Conservation (phyloP, 2,888 invertebrate species). For the Pristionchus japonicus region DNA sequence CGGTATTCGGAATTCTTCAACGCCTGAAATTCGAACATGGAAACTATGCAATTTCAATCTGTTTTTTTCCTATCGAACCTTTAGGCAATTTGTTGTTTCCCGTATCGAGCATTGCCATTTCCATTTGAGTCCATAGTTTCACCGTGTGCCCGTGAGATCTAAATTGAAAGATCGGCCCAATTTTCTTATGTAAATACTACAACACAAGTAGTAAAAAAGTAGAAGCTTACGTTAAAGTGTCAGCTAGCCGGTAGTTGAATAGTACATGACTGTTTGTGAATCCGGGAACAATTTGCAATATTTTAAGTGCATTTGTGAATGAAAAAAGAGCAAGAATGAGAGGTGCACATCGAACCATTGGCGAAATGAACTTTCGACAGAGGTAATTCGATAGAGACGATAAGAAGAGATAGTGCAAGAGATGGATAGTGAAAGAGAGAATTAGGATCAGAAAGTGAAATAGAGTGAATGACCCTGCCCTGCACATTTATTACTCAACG, state of each 20-base stretch:
- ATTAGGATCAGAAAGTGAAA: not conserved
- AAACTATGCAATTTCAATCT: not conserved
- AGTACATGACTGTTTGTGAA: constrained; percentile 74
- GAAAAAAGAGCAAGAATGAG: not conserved
- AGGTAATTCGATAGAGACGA: not conserved
- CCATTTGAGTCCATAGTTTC: constrained; percentile 72
- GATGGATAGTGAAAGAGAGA: not conserved
- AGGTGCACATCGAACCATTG: not conserved
- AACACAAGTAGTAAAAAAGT: not conserved
- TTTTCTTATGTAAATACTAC: not conserved
- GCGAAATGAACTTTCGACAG: not conserved
- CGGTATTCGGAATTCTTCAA: constrained; percentile 63
- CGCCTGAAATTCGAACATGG: constrained; percentile 48
- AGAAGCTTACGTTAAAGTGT: constrained; percentile 59
- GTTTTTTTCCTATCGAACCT: not conserved
- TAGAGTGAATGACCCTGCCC: constrained; percentile 33
- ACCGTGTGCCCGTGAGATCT: constrained; percentile 69
- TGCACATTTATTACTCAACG: not conserved
- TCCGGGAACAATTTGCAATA: constrained; percentile 74
- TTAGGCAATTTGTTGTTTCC: constrained; percentile 61
- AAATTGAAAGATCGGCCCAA: not conserved
- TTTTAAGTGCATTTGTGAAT: constrained; percentile 50
- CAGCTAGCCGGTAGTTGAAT: constrained; percentile 72
- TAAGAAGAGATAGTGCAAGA: too few species aligned
- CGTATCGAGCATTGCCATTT: constrained; percentile 67